Conservation (phyloP, 2,888 invertebrate genomes). For the Galerucella calmariensis region DNA sequence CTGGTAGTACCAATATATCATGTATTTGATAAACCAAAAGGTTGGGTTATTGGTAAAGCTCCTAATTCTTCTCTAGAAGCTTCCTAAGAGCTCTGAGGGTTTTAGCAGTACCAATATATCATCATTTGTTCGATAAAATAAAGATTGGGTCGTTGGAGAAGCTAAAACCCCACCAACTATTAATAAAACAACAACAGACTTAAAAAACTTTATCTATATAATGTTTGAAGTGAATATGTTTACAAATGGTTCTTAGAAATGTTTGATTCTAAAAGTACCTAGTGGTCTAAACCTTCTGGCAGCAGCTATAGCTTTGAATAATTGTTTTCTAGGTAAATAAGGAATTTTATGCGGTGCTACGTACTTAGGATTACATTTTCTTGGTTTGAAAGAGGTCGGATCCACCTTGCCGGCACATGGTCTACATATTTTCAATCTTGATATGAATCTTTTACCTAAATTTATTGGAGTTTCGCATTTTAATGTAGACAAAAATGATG, state of each 20-base stretch:
- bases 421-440: constrained; percentile 1
- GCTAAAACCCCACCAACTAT: too few relatives aligned
- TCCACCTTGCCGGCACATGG: background rate
- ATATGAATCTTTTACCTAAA: background rate
- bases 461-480: background rate
- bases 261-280: background rate
- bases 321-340: background rate
- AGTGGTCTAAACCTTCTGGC: background rate
- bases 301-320: background rate
- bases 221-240: too few relatives aligned
- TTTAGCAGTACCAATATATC: too few relatives aligned
- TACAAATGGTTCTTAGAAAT: background rate
- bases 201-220: too few relatives aligned
- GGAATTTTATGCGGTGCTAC: background rate
- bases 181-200: too few relatives aligned
- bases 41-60: too few relatives aligned
- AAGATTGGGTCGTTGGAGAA: too few relatives aligned
- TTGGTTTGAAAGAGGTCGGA: background rate
- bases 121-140: too few relatives aligned
- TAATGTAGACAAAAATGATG: background rate
- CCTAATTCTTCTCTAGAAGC: too few relatives aligned
- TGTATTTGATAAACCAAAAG: too few relatives aligned
- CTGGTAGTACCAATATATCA: too few relatives aligned
- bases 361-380: background rate
- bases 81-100: too few relatives aligned